Base-by-base conservation (phyloP, 2,888 invertebrate genomes). In the Hirtodrosophila alboralis region DNA sequence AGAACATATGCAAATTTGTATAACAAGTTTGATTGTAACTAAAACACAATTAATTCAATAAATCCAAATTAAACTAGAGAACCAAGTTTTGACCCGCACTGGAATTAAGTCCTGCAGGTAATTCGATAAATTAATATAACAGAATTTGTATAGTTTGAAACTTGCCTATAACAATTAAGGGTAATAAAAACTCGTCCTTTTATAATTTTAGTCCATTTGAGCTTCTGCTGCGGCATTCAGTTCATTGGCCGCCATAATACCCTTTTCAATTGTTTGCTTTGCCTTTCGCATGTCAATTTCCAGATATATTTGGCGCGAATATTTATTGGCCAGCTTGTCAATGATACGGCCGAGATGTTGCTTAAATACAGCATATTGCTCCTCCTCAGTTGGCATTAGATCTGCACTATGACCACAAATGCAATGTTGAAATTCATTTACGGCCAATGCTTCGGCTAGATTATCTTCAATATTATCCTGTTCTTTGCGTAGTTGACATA, bases 401-500 rank as follows among this genome's bases (percentile, higher is more conserved):
- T 1, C 18, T 4, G 1, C 1, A 36, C 4, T 1, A 13, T 64
- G 30, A 4, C 75, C 75, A 1, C 13, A 16, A 8, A 75, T 16
- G 1, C 45, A 72, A 6, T 62, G 68, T 16, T 77, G 75, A 1
- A 72, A 75, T 4, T 79, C 79, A 5, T 77, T 60, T 10, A 80
- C 79, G 37, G 84, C 77, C 51, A 77, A 12, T 0, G 62, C 64
- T n/a, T 79, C 79, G 14, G 79, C 77, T 3, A 79, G 28, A 31
- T 51, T 40, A 12, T 84, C 64, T 38, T 79, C 79, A n/a, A 64
- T 57, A 2, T 38, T 49, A 2, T 64, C 61, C 47, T 72, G 79
- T 6, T 77, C 48, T 33, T 63, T 54, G 9, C 80, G 77, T n/a
- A 79, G 34, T 1, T 4, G 16, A 1, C 2, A 7, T 5, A 79